Evolutionary conservation across 1,140 invertebrate genomes (phyloP).

Genomic region (Leucophenga varia): DNA sequence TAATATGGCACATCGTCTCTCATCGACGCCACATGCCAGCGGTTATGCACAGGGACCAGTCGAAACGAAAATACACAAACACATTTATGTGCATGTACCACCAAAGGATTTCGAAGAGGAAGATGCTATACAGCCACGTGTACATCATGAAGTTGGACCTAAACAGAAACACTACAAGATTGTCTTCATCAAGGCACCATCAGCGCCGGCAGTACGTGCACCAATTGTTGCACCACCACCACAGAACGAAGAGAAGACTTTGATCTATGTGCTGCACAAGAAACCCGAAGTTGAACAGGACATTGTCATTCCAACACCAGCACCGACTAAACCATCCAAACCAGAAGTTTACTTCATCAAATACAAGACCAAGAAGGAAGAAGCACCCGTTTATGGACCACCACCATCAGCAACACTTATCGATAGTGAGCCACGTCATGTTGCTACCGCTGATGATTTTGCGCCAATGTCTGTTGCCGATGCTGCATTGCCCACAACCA

Average conservation of each 20-base stretch:
- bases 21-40: constrained; percentile 40
- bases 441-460: constrained; percentile 31
- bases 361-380: constrained; percentile 72
- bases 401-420: constrained; percentile 52
- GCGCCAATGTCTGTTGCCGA: constrained; percentile 28
- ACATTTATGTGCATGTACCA: constrained; percentile 79
- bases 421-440: constrained; percentile 41
- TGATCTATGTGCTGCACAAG: constrained; percentile 84
- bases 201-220: constrained; percentile 69
- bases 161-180: constrained; percentile 84
- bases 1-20: constrained; percentile 44
- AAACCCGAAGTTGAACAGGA: constrained; percentile 75
- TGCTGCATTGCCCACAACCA: constrained; percentile 30
- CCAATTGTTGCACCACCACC: constrained; percentile 65
- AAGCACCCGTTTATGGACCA: constrained; percentile 51
- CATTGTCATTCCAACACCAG: constrained; percentile 72
- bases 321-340: constrained; percentile 76
- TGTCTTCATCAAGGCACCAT: constrained; percentile 83
- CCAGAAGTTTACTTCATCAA: constrained; percentile 87
- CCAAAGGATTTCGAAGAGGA: constrained; percentile 73
- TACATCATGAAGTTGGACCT: constrained; percentile 61
- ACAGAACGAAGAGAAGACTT: constrained; percentile 78
- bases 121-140: constrained; percentile 58
- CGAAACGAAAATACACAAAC: constrained; percentile 65
- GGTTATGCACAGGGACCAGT: constrained; percentile 40